Conservation (phyloP, 1,140 invertebrate species). For the Drosophila santomea region DNA sequence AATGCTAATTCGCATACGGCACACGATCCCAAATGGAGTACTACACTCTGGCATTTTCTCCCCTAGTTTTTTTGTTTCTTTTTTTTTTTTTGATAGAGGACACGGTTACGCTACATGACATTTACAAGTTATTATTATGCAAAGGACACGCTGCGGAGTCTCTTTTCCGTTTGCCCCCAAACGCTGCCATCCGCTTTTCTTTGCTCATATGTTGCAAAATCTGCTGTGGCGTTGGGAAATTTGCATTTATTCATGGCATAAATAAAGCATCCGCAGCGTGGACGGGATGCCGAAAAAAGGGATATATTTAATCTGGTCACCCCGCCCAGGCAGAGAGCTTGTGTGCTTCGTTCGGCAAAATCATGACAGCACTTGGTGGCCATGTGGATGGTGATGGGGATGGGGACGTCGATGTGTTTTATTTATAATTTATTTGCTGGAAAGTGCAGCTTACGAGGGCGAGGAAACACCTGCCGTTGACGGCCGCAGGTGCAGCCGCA, state of each 20-base stretch:
- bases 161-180: conserved; percentile 19
- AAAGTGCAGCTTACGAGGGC: conserved; percentile 26
- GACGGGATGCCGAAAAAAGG: conserved; percentile 36
- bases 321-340: conserved; percentile 1
- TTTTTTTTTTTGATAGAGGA: conserved; percentile 23
- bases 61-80: conserved; percentile 6
- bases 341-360: conserved; percentile 8
- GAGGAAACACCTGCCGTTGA: conserved; percentile 36
- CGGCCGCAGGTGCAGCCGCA: conserved; percentile 42
- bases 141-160: conserved; percentile 73
- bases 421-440: conserved; percentile 52
- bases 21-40: conserved; percentile 33
- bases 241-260: conserved; percentile 82
- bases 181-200: neutral
- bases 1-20: conserved; percentile 71
- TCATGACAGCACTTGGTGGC: conserved; percentile 32
- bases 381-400: too few relatives aligned
- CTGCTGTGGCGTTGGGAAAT: conserved; percentile 73
- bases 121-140: conserved; percentile 81
- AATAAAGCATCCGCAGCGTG: conserved; percentile 57
- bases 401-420: conserved; percentile 44
- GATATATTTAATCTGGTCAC: conserved; percentile 37
- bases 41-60: conserved; percentile 8
- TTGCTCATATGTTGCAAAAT: conserved; percentile 70
- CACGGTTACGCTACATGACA: conserved; percentile 68